Conservation (phyloP, 2,797 vertebrate species). For the Ambastaia sidthimunki region DNA sequence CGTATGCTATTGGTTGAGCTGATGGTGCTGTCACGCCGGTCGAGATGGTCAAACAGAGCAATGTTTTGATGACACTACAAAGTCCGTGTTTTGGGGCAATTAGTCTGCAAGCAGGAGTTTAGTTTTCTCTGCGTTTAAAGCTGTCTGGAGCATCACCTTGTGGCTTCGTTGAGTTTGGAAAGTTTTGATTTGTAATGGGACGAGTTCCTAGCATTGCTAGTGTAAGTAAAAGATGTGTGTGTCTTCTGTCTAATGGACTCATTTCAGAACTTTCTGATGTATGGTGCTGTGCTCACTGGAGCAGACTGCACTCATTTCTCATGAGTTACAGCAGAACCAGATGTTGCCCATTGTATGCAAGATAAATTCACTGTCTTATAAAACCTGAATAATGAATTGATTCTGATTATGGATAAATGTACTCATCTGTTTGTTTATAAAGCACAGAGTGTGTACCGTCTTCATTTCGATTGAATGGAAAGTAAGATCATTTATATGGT, state of each 20-base stretch:
- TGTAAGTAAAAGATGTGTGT: not conserved
- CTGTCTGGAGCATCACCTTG: no score
- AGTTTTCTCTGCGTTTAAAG: no score
- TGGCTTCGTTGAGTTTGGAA: no score
- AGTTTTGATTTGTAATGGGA: not conserved
- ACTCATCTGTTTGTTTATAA: not conserved
- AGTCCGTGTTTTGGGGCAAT: not conserved
- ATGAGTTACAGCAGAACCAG: not conserved
- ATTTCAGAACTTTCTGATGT: conserved; percentile 1
- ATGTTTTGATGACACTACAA: not conserved
- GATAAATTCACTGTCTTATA: not conserved
- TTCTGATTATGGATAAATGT: not conserved
- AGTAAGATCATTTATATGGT: not conserved
- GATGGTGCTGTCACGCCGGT: not conserved
- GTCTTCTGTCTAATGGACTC: not conserved
- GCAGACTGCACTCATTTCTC: not conserved
- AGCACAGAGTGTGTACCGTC: not conserved
- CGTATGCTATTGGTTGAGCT: no score
- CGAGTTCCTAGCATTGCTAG: not conserved
- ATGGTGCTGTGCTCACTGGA: not conserved
- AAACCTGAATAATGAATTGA: not conserved
- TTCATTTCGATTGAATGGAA: not conserved
- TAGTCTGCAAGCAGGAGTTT: no score
- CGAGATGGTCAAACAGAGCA: no score
- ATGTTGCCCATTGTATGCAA: not conserved